Evolutionary conservation across 1,140 invertebrate species (phyloP).

Genomic region (Augochlora pura): DNA sequence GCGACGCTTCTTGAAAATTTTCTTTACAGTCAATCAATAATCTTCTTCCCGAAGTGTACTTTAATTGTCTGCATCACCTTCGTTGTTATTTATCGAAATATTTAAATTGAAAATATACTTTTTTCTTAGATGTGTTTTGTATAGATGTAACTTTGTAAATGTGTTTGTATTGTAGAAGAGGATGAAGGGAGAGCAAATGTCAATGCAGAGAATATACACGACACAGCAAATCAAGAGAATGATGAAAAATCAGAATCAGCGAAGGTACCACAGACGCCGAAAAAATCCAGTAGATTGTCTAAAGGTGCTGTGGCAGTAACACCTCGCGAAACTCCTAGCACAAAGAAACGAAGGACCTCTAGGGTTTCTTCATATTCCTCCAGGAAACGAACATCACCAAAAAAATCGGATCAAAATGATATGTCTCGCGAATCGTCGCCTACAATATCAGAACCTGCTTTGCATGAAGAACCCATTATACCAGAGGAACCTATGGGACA

Average conservation of each 20-base stretch:
- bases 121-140: too few species aligned
- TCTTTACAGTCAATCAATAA: not conserved
- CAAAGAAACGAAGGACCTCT: conserved; percentile 54
- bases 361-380: conserved; percentile 43
- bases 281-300: conserved; percentile 72
- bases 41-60: not conserved
- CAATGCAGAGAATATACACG: conserved; percentile 36
- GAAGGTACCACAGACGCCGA: conserved; percentile 68
- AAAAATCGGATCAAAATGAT: conserved; percentile 60
- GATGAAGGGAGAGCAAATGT: conserved; percentile 19
- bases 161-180: not conserved
- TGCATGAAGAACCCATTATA: conserved; percentile 48
- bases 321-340: conserved; percentile 65
- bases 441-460: conserved; percentile 49
- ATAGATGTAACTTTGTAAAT: not conserved
- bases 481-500: conserved; percentile 16
- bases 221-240: conserved; percentile 46
- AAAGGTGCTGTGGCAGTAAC: conserved; percentile 65
- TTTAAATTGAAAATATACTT: too few species aligned
- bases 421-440: conserved; percentile 49
- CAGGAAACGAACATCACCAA: conserved; percentile 63
- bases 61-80: not conserved
- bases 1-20: conserved; percentile 14
- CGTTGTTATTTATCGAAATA: not conserved
- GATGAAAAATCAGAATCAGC: conserved; percentile 53